Percentiles rank a stretch among this genome's conserved stretches.
phyloP scores from a whole-genome alignment of 2,888 invertebrate species.

The Drosophila leonis region DNA sequence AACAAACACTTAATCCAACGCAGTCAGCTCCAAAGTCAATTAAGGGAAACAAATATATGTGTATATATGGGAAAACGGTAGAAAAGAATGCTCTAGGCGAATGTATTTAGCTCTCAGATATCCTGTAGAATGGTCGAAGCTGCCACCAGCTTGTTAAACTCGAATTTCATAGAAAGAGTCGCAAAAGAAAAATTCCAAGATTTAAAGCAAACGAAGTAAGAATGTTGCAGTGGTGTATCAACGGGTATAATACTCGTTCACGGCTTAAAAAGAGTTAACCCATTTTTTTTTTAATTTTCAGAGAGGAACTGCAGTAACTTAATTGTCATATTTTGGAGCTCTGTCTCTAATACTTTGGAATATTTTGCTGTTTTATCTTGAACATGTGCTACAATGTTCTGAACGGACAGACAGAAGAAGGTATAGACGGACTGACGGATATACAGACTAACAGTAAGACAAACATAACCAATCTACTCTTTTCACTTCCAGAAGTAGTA shows the following conservation, averaged over 20 bases:
- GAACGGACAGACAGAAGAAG: no score
- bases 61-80: neutral
- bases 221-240: neutral
- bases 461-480: neutral
- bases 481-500: no score
- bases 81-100: neutral
- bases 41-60: conserved; percentile 43
- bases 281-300: no score
- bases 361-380: no score
- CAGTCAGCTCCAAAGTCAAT: conserved; percentile 63
- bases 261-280: neutral
- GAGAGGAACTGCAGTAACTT: no score
- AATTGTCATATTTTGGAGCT: no score
- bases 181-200: neutral
- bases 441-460: no score
- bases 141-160: neutral
- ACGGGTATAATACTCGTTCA: neutral
- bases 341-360: no score
- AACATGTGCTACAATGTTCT: no score
- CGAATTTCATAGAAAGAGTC: neutral
- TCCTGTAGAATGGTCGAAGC: conserved; percentile 5
- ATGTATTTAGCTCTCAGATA: neutral
- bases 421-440: no score
- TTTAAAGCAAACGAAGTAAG: neutral
- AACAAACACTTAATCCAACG: conserved; percentile 59